Evolutionary conservation across 2,113 vertebrate species (phyloP).

Genomic region (Arvicanthis niloticus): DNA sequence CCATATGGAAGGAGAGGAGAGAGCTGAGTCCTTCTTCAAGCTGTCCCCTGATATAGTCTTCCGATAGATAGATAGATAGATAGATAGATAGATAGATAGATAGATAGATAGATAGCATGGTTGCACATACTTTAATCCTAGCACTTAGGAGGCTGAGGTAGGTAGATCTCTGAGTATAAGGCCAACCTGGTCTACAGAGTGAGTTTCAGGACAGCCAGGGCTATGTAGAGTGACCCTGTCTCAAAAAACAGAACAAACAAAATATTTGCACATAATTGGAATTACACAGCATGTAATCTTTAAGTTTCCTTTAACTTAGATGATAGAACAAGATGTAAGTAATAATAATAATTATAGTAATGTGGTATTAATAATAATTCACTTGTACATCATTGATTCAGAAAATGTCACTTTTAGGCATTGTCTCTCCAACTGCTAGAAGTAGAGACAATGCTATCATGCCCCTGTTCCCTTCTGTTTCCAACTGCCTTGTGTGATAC

Average conservation of each 20-base stretch:
- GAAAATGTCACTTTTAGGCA: not conserved
- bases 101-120: not conserved
- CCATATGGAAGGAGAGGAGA: not conserved
- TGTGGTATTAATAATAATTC: not conserved
- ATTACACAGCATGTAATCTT: not conserved
- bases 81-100: not conserved
- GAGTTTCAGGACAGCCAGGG: not conserved
- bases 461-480: not conserved
- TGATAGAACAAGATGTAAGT: not conserved
- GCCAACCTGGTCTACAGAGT: not conserved
- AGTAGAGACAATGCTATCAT: not conserved
- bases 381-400: not conserved
- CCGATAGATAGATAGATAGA: not conserved
- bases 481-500: not conserved
- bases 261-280: not conserved
- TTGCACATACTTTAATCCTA: not conserved
- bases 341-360: not conserved
- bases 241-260: not conserved
- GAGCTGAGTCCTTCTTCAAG: not conserved
- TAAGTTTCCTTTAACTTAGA: not conserved
- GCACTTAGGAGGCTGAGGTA: not conserved
- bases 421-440: not conserved
- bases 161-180: not conserved
- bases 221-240: not conserved
- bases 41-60: not conserved